A percentile compares a stretch with the other conserved stretches of the same genome.
phyloP scores from a whole-genome alignment of 35 echinoderm and acorn worm species.

The Nesometra sesokonis region DNA sequence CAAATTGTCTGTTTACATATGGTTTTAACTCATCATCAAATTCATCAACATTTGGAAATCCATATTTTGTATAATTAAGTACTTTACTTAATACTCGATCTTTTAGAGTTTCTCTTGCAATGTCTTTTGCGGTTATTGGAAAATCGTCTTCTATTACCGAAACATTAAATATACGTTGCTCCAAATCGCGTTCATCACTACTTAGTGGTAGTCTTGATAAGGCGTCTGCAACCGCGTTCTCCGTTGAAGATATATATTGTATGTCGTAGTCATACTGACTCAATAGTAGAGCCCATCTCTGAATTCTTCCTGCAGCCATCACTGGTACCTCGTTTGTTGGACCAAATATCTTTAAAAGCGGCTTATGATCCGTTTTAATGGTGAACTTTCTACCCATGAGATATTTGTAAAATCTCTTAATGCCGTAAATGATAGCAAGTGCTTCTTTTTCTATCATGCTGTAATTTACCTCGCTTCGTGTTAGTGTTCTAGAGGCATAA shows the following conservation, averaged over 20 bases:
- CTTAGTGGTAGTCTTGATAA: slow-evolving; percentile 9
- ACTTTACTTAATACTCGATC: neutral
- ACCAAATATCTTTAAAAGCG: neutral
- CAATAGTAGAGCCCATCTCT: slow-evolving; percentile 17
- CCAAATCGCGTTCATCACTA: neutral
- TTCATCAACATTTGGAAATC: neutral
- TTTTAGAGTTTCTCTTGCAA: neutral
- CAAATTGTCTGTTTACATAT: neutral
- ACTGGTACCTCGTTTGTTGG: neutral
- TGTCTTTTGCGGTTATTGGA: neutral
- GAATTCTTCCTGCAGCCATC: slow-evolving; percentile 27
- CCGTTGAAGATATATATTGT: slow-evolving; percentile 1
- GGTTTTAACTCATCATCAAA: neutral
- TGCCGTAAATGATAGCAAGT: neutral
- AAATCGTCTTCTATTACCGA: neutral
- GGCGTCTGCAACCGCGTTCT: slow-evolving; percentile 22
- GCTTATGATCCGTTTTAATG: neutral
- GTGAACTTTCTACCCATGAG: slow-evolving; percentile 3
- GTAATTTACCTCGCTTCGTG: neutral
- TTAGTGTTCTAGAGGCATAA: slow-evolving; percentile 5
- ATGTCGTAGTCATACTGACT: slow-evolving; percentile 21
- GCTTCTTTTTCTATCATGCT: neutral
- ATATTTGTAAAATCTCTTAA: slow-evolving; percentile 1
- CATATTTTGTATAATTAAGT: neutral
- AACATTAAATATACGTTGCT: neutral